These are phyloP conservation scores for Ochropleura plecta DNA, from an alignment of 2,888 invertebrate species.

Conservation along the genomic window DNA sequence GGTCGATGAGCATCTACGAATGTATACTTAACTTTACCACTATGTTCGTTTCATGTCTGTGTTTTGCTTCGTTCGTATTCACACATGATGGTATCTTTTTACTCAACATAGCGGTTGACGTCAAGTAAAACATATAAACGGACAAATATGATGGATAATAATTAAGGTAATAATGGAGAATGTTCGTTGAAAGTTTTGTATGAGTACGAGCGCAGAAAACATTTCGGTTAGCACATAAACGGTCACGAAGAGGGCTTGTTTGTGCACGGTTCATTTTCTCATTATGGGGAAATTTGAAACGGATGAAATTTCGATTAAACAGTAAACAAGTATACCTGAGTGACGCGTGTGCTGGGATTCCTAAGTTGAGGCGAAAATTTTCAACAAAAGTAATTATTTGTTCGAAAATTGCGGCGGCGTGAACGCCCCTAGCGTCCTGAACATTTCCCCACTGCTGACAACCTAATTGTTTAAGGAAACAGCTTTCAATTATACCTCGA, in stretches of 20 bases:
- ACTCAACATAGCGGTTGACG: slow-evolving; percentile 22
- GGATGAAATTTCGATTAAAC: slow-evolving; percentile 64
- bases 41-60: slow-evolving; percentile 29
- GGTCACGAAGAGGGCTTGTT: slow-evolving; percentile 48
- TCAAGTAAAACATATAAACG: slow-evolving; percentile 41
- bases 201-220: slow-evolving; percentile 27
- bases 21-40: slow-evolving; percentile 13
- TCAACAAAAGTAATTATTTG: slow-evolving; percentile 82
- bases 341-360: slow-evolving; percentile 72
- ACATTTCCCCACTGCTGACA: slow-evolving; percentile 74
- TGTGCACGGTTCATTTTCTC: slow-evolving; percentile 37
- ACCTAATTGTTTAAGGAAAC: slow-evolving; percentile 81
- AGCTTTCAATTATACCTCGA: slow-evolving; percentile 78
- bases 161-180: slow-evolving; percentile 36
- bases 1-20: slow-evolving; percentile 14
- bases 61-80: slow-evolving; percentile 35
- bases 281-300: slow-evolving; percentile 50
- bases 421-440: slow-evolving; percentile 62
- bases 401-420: slow-evolving; percentile 75
- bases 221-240: slow-evolving; percentile 49
- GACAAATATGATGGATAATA: slow-evolving; percentile 32
- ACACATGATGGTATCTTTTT: slow-evolving; percentile 15
- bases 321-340: slow-evolving; percentile 65
- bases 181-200: slow-evolving; percentile 37
- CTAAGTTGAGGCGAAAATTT: slow-evolving; percentile 71